phyloP scores from a whole-genome alignment of 2,888 invertebrate genomes.

The Eupithecia subfuscata region DNA sequence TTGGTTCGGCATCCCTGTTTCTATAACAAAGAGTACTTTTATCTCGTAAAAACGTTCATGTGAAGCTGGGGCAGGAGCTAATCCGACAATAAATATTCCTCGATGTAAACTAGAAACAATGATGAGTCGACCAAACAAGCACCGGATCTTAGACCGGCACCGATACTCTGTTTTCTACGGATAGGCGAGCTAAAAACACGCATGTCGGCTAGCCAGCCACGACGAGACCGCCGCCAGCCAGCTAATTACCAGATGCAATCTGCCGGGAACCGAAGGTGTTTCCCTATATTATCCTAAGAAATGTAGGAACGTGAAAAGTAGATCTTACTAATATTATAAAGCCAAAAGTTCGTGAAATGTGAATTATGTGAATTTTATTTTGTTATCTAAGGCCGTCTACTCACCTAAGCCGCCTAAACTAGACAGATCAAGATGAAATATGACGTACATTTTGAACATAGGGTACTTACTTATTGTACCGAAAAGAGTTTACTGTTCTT shows the following conservation, averaged over 20 bases:
- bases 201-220: constrained; percentile 57
- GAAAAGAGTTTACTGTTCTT: too few relatives aligned
- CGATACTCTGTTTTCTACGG: constrained; percentile 1
- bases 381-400: too few relatives aligned
- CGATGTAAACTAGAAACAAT: background rate
- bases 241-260: constrained; percentile 57
- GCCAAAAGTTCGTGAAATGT: too few relatives aligned
- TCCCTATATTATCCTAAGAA: constrained; percentile 54
- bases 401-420: too few relatives aligned
- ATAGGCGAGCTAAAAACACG: constrained; percentile 47
- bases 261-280: constrained; percentile 55
- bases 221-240: constrained; percentile 54
- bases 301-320: too few relatives aligned
- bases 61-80: background rate
- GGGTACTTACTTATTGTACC: too few relatives aligned
- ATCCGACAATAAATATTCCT: background rate
- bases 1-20: too few relatives aligned
- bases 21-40: too few relatives aligned
- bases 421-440: too few relatives aligned
- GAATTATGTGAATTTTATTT: too few relatives aligned
- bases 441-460: too few relatives aligned
- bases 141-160: background rate
- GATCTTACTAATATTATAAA: too few relatives aligned
- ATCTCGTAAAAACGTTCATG: background rate
- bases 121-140: background rate